phyloP scores from a whole-genome alignment of 2,113 vertebrate species.

The Rhinopomastus cyanomelas region DNA sequence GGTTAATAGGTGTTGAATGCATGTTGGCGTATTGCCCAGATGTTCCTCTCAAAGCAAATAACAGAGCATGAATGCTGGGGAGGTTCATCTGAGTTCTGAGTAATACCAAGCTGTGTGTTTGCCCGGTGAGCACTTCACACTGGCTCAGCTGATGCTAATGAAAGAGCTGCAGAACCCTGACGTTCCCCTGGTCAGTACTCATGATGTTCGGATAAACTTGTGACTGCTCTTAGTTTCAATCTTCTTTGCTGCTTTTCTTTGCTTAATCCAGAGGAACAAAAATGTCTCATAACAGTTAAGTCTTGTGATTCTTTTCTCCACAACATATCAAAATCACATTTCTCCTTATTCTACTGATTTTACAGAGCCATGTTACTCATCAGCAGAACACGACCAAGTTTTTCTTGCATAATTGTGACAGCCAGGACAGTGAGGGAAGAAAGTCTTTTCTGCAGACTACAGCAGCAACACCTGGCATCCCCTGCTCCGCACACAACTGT shows the following conservation, averaged over 20 bases:
- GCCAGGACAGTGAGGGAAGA: accelerated
- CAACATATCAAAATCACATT: background rate
- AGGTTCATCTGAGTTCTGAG: background rate
- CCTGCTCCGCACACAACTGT: background rate
- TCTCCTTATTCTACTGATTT: background rate
- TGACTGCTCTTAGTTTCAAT: background rate
- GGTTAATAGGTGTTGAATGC: background rate
- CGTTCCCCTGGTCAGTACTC: background rate
- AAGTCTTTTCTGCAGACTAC: background rate
- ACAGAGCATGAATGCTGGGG: background rate
- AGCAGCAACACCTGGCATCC: background rate
- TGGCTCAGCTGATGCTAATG: background rate
- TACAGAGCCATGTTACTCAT: background rate
- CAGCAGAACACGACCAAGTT: background rate
- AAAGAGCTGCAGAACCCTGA: background rate
- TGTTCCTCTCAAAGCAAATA: background rate
- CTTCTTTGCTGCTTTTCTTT: background rate
- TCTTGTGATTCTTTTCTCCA: background rate
- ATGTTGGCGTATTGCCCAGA: background rate
- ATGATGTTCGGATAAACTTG: background rate
- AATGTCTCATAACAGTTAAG: background rate
- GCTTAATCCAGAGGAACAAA: background rate
- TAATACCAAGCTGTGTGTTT: background rate
- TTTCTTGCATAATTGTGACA: background rate
- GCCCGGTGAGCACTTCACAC: background rate